Evolutionary conservation across 2,888 invertebrate genomes (phyloP).

Genomic region (Tetrapedia diversipes): DNA sequence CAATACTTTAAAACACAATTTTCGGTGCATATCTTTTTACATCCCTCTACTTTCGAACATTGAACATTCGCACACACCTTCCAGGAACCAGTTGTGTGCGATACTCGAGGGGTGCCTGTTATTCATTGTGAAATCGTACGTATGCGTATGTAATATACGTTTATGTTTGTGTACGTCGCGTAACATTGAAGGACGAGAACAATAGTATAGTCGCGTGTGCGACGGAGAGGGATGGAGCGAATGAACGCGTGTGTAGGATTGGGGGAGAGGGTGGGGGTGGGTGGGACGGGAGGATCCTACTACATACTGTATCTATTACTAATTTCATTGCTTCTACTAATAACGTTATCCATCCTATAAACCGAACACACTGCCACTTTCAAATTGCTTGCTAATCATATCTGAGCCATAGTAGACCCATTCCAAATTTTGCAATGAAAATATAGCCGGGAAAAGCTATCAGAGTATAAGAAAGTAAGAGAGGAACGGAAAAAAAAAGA

Average conservation of each 20-base stretch:
- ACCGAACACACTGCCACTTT: slow-evolving; percentile 85
- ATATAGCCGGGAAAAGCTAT: slow-evolving; percentile 84
- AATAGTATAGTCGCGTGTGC: no score
- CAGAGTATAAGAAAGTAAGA: slow-evolving; percentile 49
- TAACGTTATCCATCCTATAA: slow-evolving; percentile 64
- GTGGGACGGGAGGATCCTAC: slow-evolving; percentile 26
- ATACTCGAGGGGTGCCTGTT: no score
- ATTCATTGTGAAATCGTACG: neutral
- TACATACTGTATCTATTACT: slow-evolving; percentile 47
- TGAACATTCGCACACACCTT: no score
- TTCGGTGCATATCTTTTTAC: no score
- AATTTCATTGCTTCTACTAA: slow-evolving; percentile 66
- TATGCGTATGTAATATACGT: no score
- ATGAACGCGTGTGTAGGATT: neutral
- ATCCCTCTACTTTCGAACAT: no score
- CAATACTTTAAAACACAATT: no score
- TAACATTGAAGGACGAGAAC: no score
- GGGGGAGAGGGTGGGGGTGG: neutral
- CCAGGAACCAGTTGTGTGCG: no score
- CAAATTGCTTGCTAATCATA: slow-evolving; percentile 85
- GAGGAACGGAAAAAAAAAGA: slow-evolving; percentile 50
- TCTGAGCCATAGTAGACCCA: slow-evolving; percentile 85
- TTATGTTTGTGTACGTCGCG: neutral
- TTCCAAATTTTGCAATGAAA: slow-evolving; percentile 77
- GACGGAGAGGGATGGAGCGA: neutral